Conservation (phyloP, 1,140 invertebrate species). For the Mercenaria mercenaria region DNA sequence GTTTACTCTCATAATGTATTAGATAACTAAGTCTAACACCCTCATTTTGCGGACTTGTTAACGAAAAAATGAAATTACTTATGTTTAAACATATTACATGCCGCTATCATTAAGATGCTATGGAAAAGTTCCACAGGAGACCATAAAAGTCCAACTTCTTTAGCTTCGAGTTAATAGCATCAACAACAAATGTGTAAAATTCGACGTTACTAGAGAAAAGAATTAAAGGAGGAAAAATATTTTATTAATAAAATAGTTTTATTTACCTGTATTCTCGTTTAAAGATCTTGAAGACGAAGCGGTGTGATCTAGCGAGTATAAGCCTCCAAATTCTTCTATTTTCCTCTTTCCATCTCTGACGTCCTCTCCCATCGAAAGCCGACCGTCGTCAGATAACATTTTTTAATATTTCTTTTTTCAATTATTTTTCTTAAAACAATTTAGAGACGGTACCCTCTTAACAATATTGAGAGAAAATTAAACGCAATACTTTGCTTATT, state of each 20-base stretch:
- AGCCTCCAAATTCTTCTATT: slow-evolving; percentile 55
- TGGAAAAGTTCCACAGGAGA: not conserved
- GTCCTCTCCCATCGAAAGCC: slow-evolving; percentile 54
- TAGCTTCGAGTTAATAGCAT: not conserved
- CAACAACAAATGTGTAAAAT: not conserved
- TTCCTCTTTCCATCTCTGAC: slow-evolving; percentile 58
- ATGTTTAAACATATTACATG: slow-evolving; percentile 56
- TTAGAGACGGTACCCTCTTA: not conserved
- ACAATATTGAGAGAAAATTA: slow-evolving; percentile 47
- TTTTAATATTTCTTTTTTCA: slow-evolving; percentile 18
- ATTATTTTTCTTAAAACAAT: slow-evolving; percentile 2
- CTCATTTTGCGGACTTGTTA: slow-evolving; percentile 42
- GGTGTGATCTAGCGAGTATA: slow-evolving; percentile 44
- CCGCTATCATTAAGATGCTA: slow-evolving; percentile 20
- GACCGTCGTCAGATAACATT: slow-evolving; percentile 61
- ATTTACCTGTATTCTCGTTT: slow-evolving; percentile 39
- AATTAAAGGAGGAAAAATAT: not conserved
- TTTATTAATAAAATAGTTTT: not conserved
- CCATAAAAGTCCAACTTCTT: slow-evolving; percentile 6
- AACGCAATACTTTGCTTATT: slow-evolving; percentile 49
- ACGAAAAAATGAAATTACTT: slow-evolving; percentile 67
- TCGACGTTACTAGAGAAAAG: not conserved
- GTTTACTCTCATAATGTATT: slow-evolving; percentile 44
- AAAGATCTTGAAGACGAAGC: slow-evolving; percentile 27
- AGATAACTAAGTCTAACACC: slow-evolving; percentile 42